Evolutionary conservation across 2,113 vertebrate genomes (phyloP).

Genomic region (Tragulus kanchil): DNA sequence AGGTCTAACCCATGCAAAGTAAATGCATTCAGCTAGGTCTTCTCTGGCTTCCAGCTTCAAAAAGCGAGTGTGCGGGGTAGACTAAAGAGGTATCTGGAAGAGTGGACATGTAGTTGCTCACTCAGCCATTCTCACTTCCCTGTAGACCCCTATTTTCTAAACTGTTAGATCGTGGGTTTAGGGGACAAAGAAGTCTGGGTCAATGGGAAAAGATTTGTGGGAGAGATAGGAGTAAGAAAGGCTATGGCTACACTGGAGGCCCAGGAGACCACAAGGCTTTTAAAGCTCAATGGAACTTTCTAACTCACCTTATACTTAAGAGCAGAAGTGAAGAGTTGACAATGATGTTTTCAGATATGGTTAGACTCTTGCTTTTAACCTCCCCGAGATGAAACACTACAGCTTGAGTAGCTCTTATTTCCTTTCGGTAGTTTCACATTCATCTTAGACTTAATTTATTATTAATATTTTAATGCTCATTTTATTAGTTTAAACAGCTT

Average conservation of each 20-base stretch:
- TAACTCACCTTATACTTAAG: neutral
- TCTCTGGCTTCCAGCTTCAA: neutral
- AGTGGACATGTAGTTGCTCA: neutral
- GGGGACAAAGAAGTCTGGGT: neutral
- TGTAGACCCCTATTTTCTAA: neutral
- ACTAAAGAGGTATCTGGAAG: neutral
- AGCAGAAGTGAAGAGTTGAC: neutral
- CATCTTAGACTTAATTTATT: neutral
- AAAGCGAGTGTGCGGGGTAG: neutral
- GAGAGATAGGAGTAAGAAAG: neutral
- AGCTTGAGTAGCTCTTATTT: neutral
- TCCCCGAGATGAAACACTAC: neutral
- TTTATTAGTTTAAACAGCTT: slow-evolving; percentile 2
- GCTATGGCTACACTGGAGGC: neutral
- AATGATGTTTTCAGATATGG: neutral
- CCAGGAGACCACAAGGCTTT: neutral
- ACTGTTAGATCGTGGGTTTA: neutral
- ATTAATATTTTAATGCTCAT: neutral
- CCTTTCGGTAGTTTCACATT: neutral
- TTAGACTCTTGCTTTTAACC: neutral
- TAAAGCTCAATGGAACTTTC: neutral
- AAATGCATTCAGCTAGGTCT: neutral
- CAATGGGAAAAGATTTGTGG: neutral
- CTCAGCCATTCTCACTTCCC: neutral
- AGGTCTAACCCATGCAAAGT: neutral